These are phyloP conservation scores for Drosophila cardini DNA, from an alignment of 1,140 invertebrate species.

Conservation along the genomic window DNA sequence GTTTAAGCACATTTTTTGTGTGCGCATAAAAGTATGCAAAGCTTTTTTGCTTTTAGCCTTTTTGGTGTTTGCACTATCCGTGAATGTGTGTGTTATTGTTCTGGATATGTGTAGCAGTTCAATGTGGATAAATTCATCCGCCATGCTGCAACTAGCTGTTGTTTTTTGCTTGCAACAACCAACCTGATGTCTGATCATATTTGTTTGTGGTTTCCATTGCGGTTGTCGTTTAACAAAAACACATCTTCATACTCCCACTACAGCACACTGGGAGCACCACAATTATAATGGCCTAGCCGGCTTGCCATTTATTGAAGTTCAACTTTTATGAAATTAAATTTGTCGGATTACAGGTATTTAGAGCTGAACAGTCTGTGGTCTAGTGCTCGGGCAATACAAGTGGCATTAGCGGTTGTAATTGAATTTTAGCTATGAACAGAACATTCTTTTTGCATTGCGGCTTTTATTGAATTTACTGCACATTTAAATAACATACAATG, in stretches of 20 bases:
- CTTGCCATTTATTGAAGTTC: conserved; percentile 76
- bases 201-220: conserved; percentile 73
- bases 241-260: not conserved
- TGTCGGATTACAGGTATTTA: conserved; percentile 81
- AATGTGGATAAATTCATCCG: conserved; percentile 64
- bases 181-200: conserved; percentile 79
- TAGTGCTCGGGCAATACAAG: conserved; percentile 64
- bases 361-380: conserved; percentile 71
- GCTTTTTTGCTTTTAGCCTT: conserved; percentile 39
- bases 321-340: conserved; percentile 82
- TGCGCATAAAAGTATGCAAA: conserved; percentile 64
- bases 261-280: conserved; percentile 40
- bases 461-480: conserved; percentile 71
- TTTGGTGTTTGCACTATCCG: conserved; percentile 33
- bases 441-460: conserved; percentile 27
- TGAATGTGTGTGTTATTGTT: not conserved
- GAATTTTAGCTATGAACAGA: conserved; percentile 67
- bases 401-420: conserved; percentile 82
- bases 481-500: conserved; percentile 42
- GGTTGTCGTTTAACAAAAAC: conserved; percentile 68
- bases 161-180: conserved; percentile 59
- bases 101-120: not conserved
- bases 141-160: conserved; percentile 57
- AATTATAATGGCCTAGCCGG: conserved; percentile 69
- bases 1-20: conserved; percentile 45